Evolutionary conservation across 2,888 invertebrate genomes (phyloP), one percentile per base, ranked within the genome.

Genomic region (Hypomecis atomaria): DNA sequence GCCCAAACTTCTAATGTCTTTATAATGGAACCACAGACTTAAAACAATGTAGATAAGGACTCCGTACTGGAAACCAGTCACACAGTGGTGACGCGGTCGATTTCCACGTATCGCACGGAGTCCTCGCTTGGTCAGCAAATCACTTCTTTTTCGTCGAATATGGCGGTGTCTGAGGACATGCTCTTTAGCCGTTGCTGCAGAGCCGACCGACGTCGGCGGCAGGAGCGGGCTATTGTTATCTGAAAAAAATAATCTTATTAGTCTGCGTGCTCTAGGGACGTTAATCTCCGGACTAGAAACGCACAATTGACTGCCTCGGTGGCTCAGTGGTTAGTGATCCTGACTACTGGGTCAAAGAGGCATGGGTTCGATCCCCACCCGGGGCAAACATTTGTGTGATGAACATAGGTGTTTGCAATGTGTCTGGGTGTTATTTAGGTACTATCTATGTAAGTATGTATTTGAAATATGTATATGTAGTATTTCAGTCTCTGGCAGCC

Each of bases 111-210:
- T 86, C 97, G 96, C 93, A 97, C 97, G 95, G 97, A 97, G 96
- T 96, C 96, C 95, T 97, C 97, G 96, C 96, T 97, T 94, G 97
- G 97, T 97, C 97, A 97, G 97, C 97, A 97, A 95, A 97, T 97
- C 93, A 97, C 96, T 89, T 97, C 97, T 88, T 97, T 97, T 79
- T 96, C 96, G 78, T 96, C 97, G 78, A 97, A 95, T 70, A 96
- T 96, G 71, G 96, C 96, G 72, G 97, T 96, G 88, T 97, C 97
- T 37, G 96, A 96, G 64, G 96, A 96, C 57, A 97, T 93, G 73
- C 96, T 96, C 84, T 96, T 96, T 67, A 97, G 94, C 5, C 96
- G 94, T 73, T 96, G 96, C 84, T 97, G 96, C 38, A 97, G 93
- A 62, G 96, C 96, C 10, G 96, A 96, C 11, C 96, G 94, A 55